phyloP scores from a whole-genome alignment of 2,797 vertebrate species.

The Iguana delicatissima region DNA sequence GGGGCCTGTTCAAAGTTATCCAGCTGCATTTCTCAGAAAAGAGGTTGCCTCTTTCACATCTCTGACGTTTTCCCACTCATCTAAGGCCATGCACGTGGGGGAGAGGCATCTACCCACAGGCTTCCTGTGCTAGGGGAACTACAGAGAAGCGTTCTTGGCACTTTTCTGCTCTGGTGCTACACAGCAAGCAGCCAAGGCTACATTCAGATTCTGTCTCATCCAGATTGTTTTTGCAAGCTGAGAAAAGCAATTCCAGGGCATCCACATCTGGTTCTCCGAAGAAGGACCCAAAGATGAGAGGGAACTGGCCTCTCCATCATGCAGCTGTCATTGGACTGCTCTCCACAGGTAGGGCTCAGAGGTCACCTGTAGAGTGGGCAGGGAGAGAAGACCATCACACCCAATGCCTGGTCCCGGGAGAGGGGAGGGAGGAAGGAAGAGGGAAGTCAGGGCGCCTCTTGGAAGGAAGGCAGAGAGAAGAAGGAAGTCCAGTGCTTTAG shows the following conservation, averaged over 20 bases:
- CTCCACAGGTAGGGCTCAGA: constrained; percentile 35
- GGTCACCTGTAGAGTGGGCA: too few relatives aligned
- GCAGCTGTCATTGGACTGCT: neutral
- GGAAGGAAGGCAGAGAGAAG: neutral
- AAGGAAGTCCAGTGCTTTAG: neutral
- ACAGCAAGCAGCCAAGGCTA: neutral
- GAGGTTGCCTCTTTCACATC: neutral
- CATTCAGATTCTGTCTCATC: neutral
- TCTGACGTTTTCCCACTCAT: neutral
- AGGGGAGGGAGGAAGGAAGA: too few relatives aligned
- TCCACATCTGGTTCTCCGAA: neutral
- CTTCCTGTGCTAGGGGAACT: constrained; percentile 30
- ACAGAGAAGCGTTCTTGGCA: neutral
- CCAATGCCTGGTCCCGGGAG: neutral
- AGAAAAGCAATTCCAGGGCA: too few relatives aligned
- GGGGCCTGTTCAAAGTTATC: neutral
- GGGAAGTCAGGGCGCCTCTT: neutral
- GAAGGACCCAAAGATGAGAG: constrained; percentile 3
- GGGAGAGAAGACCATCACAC: too few relatives aligned
- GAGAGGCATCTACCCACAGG: neutral
- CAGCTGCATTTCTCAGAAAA: neutral
- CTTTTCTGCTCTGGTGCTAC: neutral
- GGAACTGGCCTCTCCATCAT: neutral
- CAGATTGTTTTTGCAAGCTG: neutral
- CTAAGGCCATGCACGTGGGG: fast-evolving